Conservation (phyloP, 2,113 vertebrate species). For the Anoplopoma fimbria region DNA sequence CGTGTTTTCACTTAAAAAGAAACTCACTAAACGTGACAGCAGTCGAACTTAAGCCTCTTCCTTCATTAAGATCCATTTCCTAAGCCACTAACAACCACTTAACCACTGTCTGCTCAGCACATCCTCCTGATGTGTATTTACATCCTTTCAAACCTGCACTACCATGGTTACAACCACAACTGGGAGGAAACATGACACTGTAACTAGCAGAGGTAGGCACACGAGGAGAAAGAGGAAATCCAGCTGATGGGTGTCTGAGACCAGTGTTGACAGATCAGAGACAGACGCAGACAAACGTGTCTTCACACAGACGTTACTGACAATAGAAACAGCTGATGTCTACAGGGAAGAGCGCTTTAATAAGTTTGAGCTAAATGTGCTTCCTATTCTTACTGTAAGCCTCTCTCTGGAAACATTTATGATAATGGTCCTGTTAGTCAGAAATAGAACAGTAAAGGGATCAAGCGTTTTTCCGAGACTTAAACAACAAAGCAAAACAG, state of each 20-base stretch:
- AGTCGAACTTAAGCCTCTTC: constrained; percentile 58
- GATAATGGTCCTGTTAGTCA: constrained; percentile 36
- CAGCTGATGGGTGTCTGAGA: constrained; percentile 64
- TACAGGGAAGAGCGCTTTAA: constrained; percentile 1
- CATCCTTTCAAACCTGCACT: constrained; percentile 19
- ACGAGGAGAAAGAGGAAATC: constrained; percentile 70
- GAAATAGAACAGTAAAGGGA: constrained; percentile 48
- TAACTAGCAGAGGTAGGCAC: constrained; percentile 40
- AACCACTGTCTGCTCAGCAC: constrained; percentile 22
- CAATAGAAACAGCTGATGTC: constrained; percentile 62
- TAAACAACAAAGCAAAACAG: constrained; percentile 13
- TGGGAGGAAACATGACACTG: constrained; percentile 65
- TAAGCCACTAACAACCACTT: constrained; percentile 73
- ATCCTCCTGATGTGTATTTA: constrained; percentile 58
- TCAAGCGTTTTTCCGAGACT: constrained; percentile 49
- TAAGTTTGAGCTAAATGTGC: constrained; percentile 38
- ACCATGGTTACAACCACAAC: constrained; percentile 58
- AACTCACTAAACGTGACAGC: constrained; percentile 45
- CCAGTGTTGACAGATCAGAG: constrained; percentile 72
- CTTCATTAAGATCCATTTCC: constrained; percentile 70
- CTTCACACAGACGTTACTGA: constrained; percentile 43
- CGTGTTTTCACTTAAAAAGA: constrained; percentile 48
- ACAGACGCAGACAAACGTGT: constrained; percentile 44
- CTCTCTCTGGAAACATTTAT: constrained; percentile 14
- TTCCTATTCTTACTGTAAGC: constrained; percentile 56